A percentile compares a stretch with the other conserved stretches of the same genome.
These are phyloP conservation scores for Heliothis subflexa DNA, from an alignment of 1,140 invertebrate genomes.

Conservation along the genomic window DNA sequence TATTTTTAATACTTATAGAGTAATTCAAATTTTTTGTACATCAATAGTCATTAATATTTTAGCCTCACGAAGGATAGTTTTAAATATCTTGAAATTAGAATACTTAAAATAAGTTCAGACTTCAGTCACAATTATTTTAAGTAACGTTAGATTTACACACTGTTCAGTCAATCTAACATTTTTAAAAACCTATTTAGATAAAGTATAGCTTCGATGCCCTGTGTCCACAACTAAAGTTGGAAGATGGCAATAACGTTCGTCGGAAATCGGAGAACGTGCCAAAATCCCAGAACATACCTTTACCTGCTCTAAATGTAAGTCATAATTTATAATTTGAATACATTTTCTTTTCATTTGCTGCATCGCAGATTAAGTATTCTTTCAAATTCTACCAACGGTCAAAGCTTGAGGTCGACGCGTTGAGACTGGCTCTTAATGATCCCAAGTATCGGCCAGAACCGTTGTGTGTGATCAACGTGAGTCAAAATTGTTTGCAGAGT, in stretches of 20 bases:
- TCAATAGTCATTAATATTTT: too few species aligned
- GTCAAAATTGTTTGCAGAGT: conserved; percentile 64
- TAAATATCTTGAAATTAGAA: not conserved
- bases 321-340: conserved; percentile 41
- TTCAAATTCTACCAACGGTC: conserved; percentile 88
- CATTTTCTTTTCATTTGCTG: conserved; percentile 68
- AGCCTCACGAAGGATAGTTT: too few species aligned
- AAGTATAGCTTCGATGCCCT: conserved; percentile 90
- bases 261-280: conserved; percentile 86
- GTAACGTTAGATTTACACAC: not conserved
- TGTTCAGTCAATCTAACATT: conserved; percentile 6
- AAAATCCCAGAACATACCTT: conserved; percentile 87
- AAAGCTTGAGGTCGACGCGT: conserved; percentile 83
- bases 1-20: too few species aligned
- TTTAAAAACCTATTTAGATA: conserved; percentile 73
- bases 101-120: not conserved
- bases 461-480: conserved; percentile 89
- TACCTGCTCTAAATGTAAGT: conserved; percentile 91
- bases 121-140: not conserved
- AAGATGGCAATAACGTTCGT: conserved; percentile 82
- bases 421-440: conserved; percentile 87
- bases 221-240: conserved; percentile 87
- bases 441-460: conserved; percentile 88
- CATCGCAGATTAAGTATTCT: conserved; percentile 88
- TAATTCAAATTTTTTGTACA: too few species aligned